Evolutionary conservation across 2,113 vertebrate species (phyloP).

Genomic region (Hucho hucho): DNA sequence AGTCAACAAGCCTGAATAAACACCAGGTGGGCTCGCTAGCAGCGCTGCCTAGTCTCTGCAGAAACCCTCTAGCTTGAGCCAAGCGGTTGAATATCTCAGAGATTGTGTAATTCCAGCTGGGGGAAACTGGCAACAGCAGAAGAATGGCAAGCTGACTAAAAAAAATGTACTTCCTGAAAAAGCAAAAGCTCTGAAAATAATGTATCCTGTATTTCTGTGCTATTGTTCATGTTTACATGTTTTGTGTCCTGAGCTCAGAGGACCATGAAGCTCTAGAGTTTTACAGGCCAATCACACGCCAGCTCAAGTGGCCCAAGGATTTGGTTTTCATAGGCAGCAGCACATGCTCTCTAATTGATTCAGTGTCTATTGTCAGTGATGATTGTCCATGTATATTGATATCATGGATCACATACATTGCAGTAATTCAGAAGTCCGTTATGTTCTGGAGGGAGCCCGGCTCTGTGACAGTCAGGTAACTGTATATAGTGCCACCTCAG

Average conservation of each 20-base stretch:
- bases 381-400: no score
- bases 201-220: background rate
- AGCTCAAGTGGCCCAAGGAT: background rate
- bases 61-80: background rate
- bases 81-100: slow-evolving; percentile 5
- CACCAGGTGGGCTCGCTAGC: background rate
- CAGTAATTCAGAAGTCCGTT: background rate
- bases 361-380: no score
- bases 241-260: background rate
- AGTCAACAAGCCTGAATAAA: background rate
- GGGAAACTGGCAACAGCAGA: background rate
- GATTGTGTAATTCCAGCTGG: slow-evolving; percentile 5
- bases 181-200: background rate
- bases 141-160: background rate
- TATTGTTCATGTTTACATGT: background rate
- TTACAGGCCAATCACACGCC: background rate
- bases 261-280: background rate
- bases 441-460: background rate
- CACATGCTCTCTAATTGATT: no score
- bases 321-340: background rate
- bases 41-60: background rate
- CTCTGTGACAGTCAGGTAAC: background rate
- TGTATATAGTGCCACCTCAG: background rate
- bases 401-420: no score
- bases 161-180: background rate